Conservation (phyloP, 2,113 vertebrate genomes). For the Rallus limicola region DNA sequence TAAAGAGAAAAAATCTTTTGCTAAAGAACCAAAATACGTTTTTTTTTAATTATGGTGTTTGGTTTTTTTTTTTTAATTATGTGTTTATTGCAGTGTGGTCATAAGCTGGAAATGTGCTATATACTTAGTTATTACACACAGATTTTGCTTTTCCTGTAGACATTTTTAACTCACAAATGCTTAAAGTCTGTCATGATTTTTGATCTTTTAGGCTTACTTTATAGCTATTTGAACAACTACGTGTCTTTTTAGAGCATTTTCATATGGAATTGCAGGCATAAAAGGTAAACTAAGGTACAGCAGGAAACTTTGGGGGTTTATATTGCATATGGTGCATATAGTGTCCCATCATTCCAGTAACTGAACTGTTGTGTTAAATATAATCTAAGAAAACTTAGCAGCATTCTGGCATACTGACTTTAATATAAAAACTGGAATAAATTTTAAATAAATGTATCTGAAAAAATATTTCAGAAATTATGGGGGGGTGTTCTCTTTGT, state of each 20-base stretch:
- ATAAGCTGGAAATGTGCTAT: neutral
- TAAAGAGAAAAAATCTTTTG: neutral
- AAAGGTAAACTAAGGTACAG: neutral
- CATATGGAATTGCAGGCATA: neutral
- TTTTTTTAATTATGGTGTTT: too few species aligned
- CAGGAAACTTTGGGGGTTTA: neutral
- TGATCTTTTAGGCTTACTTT: neutral
- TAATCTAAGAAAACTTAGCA: neutral
- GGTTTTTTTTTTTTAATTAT: neutral
- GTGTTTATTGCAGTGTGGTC: neutral
- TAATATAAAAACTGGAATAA: neutral
- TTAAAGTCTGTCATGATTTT: neutral
- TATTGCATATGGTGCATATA: neutral
- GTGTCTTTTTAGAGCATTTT: neutral
- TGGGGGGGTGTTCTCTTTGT: fast-evolving
- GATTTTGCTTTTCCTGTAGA: neutral
- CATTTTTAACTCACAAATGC: neutral
- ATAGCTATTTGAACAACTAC: neutral
- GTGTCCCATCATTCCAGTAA: neutral
- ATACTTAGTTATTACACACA: neutral
- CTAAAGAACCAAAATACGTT: neutral
- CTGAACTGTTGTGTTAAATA: neutral
- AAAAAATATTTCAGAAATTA: neutral
- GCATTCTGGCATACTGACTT: neutral
- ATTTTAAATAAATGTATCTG: neutral